Base-by-base conservation (phyloP, 2,113 vertebrate species). In the Poeciliopsis occidentalis region DNA sequence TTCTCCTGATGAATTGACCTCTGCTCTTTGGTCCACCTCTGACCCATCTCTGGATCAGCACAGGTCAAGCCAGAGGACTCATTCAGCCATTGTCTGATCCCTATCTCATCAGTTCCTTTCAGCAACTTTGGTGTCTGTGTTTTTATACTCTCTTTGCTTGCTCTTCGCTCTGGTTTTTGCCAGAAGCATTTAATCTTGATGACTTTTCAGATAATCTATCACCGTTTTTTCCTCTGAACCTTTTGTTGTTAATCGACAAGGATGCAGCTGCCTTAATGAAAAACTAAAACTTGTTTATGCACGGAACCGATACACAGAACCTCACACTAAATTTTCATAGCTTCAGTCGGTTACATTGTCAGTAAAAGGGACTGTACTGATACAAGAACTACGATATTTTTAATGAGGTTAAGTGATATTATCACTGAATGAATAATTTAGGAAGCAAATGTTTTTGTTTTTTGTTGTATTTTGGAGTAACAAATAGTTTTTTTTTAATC, bases 31-130 rank as follows among this genome's bases (percentile, higher is more conserved):
- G n/a, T 66, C 32, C 8, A 37, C 76, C 79, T 73, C 65, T 81
- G 82, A 85, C 84, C 82, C 41, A 62, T 78, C 60, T 44, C 37
- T 12, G 66, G 69, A 66, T 76, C 75, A 70, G 26, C 62, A 61
- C 5, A 67, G 76, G 81, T 87, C 83, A 80, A 60, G 27, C 83
- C 51, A 0, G 30, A 78, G 68, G 82, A 75, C 68, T 69, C 74
- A 60, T 70, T 75, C 29, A 47, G 22, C 17, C 61, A 67, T 54
- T 76, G 78, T 87, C 76, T 83, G 78, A 79, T 79, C 80, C 51
- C 39, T 67, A 77, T 84, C 83, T 85, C 80, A 78, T 83, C 78
- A 68, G 8, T 61, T 60, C 62, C 51, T 84, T 66, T 82, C 77
- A 71, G 66, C 79, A 78, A 67, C 68, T 67, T 67, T 68, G 26